A percentile compares a stretch with the other conserved stretches of the same genome.
These are phyloP conservation scores for Thera obeliscata DNA, from an alignment of 2,888 invertebrate species.

Conservation along the genomic window DNA sequence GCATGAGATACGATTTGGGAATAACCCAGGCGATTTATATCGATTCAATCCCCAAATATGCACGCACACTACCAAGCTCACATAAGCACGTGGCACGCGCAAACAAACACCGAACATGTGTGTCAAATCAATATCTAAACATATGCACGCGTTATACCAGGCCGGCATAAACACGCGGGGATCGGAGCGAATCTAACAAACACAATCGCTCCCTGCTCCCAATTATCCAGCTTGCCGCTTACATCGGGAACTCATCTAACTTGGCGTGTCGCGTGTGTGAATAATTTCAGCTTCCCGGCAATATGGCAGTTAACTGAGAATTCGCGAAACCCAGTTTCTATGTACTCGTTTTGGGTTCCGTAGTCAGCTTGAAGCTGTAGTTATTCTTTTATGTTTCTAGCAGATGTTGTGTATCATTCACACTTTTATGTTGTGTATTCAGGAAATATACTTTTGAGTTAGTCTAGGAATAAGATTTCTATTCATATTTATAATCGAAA, in stretches of 20 bases:
- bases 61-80: background rate
- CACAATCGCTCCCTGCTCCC: slow-evolving; percentile 49
- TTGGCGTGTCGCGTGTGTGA: slow-evolving; percentile 31
- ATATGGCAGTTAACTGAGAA: slow-evolving; percentile 23
- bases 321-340: slow-evolving; percentile 12
- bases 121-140: slow-evolving; percentile 6
- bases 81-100: background rate
- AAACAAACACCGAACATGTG: background rate
- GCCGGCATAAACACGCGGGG: slow-evolving; percentile 18
- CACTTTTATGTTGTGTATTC: no score
- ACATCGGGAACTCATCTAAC: slow-evolving; percentile 33
- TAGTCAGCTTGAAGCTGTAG: background rate
- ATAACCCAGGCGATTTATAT: background rate
- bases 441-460: no score
- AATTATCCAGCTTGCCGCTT: slow-evolving; percentile 55
- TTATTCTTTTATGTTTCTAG: background rate
- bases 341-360: slow-evolving; percentile 8
- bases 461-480: no score
- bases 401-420: background rate
- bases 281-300: slow-evolving; percentile 29
- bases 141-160: slow-evolving; percentile 11
- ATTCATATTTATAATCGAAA: no score
- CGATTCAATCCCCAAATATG: background rate
- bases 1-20: no score
- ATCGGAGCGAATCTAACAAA: slow-evolving; percentile 40